A percentile compares a stretch with the other conserved stretches of the same genome.
phyloP scores from a whole-genome alignment of 2,113 vertebrate genomes.

The Pycnonotus jocosus region DNA sequence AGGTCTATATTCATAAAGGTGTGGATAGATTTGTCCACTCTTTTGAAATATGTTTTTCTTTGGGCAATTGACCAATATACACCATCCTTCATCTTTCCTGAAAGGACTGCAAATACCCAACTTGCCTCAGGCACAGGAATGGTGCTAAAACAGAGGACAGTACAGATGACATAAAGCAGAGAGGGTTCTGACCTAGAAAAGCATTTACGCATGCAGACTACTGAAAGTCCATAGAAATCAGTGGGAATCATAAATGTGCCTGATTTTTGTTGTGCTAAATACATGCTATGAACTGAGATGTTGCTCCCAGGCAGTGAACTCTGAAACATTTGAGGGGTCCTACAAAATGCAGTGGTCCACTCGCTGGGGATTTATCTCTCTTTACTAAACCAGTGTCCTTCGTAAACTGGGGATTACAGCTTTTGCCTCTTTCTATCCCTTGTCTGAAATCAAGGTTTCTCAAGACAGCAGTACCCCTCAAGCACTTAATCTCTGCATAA shows the following conservation, averaged over 20 bases:
- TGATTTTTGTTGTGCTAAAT: not conserved
- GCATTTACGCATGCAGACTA: not conserved
- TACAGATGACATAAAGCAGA: not conserved
- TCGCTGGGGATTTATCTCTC: not conserved
- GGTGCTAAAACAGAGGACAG: not conserved
- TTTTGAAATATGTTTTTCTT: not conserved
- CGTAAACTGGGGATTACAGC: not conserved
- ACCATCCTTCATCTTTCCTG: not conserved
- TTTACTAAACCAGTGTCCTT: not conserved
- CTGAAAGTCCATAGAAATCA: not conserved
- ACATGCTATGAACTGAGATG: not conserved
- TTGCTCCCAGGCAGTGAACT: not conserved
- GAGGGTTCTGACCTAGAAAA: not conserved
- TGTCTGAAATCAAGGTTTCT: not conserved
- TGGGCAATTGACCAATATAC: not conserved
- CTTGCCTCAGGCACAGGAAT: not conserved
- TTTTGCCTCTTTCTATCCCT: not conserved
- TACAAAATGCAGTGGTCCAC: not conserved
- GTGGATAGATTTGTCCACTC: too few species aligned
- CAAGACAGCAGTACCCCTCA: not conserved
- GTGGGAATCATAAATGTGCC: not conserved
- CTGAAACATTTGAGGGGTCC: not conserved
- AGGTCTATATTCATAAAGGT: not conserved
- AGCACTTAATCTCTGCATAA: not conserved
- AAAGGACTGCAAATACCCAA: not conserved